Base-by-base conservation (phyloP, 2,113 vertebrate species). In the Rhabdornis inornatus region DNA sequence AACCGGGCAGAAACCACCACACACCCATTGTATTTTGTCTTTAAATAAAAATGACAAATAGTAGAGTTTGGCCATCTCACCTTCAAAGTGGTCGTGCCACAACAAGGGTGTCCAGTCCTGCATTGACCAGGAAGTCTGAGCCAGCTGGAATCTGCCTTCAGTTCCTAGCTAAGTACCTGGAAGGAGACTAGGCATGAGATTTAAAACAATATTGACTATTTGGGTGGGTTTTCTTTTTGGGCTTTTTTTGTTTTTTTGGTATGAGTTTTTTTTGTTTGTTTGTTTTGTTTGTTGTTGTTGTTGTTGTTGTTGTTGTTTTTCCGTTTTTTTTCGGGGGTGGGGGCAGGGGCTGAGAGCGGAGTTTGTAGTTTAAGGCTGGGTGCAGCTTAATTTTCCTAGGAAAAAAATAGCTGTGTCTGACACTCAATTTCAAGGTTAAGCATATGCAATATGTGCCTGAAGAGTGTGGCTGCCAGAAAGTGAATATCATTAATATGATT, bases 321-420 rank as follows among this genome's bases (percentile, higher is more conserved):
- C 42, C 20, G 8, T 1, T 3, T 13, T 35, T 30, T 61, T 11
- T 16, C 13, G 2, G 2, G 7, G 3, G 39, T 10, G 9, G 11
- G 7, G n/a, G n/a, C n/a, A 45, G 22, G 2, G 9, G 20, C 13
- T 39, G 15, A 30, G 16, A 5, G 8, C 2, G 0, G 15, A 56
- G 5, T 79, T 55, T 37, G 7, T 72, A 27, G 77, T 49, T 37
- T 57, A 40, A 77, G 15, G 4, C 42, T 83, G 39, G 30, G 12
- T 6, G 57, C 8, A 50, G 13, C 9, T 60, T 8, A 10, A 7
- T 55, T 66, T 83, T 56, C 19, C 27, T 45, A 16, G 45, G 55
- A 77, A 77, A 30, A 11, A 78, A 75, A 37, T 56, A 59, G 5
- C 3, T 72, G 20, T 59, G 55, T 16, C 8, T 65, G 60, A 49